Evolutionary conservation across 2,113 vertebrate species (phyloP), one percentile per base, ranked within the genome.

Genomic region (Pogonocichla stellata): DNA sequence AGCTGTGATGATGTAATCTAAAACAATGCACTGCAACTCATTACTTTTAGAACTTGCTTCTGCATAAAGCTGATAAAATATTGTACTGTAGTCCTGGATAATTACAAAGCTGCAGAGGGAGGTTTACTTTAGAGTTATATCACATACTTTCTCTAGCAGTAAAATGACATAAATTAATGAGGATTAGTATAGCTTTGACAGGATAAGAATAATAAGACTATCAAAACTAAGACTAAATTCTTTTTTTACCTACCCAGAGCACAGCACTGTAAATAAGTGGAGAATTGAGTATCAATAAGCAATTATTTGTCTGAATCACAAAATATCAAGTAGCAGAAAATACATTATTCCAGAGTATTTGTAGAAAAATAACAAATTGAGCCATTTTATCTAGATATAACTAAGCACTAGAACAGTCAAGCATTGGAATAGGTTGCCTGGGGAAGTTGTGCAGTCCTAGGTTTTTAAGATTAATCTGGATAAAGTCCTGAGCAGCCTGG

Each of bases 401-500:
- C 12, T 50, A 51, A 34, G n/a, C 23, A 23, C n/a, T 34, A 69
- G 14, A 58, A 64, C 12, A 77, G 33, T 20, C 29, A 56, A 69
- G 29, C 11, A 56, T 1, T 34, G 40, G 33, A 47, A 51, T 16
- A 53, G 12, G 20, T 19, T 47, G 31, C 24, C 50, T 69, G 34
- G 28, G 45, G 42, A 70, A 78, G 50, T 10, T 0, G 0, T 18
- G 12, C 34, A 65, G 34, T 18, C 15, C 15, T 11, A 5, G 2
- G 2, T 24, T 61, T 65, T 88, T 26, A 29, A 61, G 12, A 33
- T 15, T 34, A 42, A 70, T n/a, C 10, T 78, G 45, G 29, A 28
- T 23, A 34, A 90, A 80, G 23, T 62, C 20, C 34, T 38, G 22
- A 91, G 54, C 29, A 90, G 26, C 11, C 34, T 70, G 16, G 12